These are phyloP conservation scores for Thamnophis sirtalis DNA, from an alignment of 2,113 vertebrate genomes.

Conservation along the genomic window DNA sequence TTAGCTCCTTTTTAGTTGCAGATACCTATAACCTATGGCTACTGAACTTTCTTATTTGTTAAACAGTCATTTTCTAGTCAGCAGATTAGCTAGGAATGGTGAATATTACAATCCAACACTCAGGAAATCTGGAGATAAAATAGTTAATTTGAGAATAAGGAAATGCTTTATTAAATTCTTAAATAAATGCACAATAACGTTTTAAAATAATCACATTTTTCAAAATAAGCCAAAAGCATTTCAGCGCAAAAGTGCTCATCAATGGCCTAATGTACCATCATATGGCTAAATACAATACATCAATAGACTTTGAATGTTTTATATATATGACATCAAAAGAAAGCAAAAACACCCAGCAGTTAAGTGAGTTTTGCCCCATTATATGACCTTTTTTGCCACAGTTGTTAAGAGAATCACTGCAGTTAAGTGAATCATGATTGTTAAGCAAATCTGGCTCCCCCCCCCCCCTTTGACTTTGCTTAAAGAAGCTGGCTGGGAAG, in stretches of 20 bases:
- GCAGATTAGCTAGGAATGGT: not conserved
- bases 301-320: not conserved
- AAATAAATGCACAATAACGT: not conserved
- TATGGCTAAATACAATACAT: not conserved
- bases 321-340: not conserved
- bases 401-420: too few species aligned
- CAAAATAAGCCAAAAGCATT: not conserved
- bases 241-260: not conserved
- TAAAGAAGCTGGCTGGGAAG: not conserved
- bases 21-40: not conserved
- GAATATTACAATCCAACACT: not conserved
- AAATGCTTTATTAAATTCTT: not conserved
- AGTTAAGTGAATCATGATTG: too few species aligned
- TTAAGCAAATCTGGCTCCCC: not conserved
- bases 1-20: not conserved
- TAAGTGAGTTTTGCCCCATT: too few species aligned
- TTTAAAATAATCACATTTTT: not conserved
- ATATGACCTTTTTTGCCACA: too few species aligned
- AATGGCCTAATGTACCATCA: not conserved
- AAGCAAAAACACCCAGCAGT: not conserved
- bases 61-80: not conserved
- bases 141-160: not conserved
- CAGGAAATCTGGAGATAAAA: not conserved
- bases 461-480: not conserved
- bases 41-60: not conserved